Percentiles rank a stretch among this genome's conserved stretches.
phyloP scores from a whole-genome alignment of 2,888 invertebrate genomes.

The Nymphalis polychloros region DNA sequence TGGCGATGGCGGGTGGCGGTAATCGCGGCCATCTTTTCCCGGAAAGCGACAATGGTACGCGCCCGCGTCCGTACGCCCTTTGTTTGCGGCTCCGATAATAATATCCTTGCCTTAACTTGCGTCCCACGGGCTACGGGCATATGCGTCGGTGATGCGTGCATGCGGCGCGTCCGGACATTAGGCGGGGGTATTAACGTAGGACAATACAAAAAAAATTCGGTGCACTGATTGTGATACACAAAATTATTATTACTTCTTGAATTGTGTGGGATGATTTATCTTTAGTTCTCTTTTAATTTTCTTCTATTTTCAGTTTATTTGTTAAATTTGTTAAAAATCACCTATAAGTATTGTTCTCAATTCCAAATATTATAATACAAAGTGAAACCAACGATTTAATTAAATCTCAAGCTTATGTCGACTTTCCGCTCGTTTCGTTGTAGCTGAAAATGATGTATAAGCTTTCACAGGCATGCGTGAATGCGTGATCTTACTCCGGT shows the following conservation, averaged over 20 bases:
- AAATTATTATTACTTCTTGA: background rate
- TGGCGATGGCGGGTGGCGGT: conserved; percentile 46
- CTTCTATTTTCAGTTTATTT: too few species aligned
- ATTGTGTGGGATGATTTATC: background rate
- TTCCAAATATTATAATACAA: too few species aligned
- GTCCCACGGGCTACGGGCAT: conserved; percentile 28
- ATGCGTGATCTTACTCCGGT: conserved; percentile 30
- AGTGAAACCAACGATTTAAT: too few species aligned
- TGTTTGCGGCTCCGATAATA: conserved; percentile 43
- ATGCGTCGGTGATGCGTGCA: conserved; percentile 16
- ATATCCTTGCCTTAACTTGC: conserved; percentile 24
- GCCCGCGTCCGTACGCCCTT: conserved; percentile 52
- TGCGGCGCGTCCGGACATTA: conserved; percentile 3
- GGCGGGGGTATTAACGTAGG: conserved; percentile 7
- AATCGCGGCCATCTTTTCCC: conserved; percentile 60
- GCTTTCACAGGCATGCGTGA: conserved; percentile 34
- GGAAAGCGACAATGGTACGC: conserved; percentile 70
- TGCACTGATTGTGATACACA: conserved; percentile 22
- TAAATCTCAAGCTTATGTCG: conserved; percentile 2
- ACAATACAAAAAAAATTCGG: conserved; percentile 19
- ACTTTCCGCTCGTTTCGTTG: background rate
- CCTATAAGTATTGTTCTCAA: too few species aligned
- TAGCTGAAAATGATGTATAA: conserved; percentile 27
- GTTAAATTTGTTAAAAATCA: too few species aligned
- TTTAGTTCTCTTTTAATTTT: too few species aligned